phyloP scores from a whole-genome alignment of 2,797 vertebrate species.

The Octomys mimax region DNA sequence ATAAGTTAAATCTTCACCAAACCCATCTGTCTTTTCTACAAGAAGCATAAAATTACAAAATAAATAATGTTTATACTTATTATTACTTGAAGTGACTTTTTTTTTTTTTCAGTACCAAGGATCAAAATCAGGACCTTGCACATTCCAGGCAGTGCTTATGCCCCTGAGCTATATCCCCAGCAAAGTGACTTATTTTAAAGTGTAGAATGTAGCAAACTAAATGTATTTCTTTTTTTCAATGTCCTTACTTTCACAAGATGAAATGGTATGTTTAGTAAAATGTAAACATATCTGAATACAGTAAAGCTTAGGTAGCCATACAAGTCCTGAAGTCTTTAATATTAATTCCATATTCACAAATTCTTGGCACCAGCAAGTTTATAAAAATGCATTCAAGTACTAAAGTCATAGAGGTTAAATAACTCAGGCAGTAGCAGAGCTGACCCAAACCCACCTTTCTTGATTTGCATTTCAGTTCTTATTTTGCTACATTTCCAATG shows the following conservation, averaged over 20 bases:
- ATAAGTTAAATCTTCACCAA: slow-evolving; percentile 11
- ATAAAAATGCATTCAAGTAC: background rate
- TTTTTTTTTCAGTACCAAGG: too few relatives aligned
- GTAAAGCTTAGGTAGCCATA: background rate
- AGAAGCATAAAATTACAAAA: background rate
- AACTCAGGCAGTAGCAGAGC: background rate
- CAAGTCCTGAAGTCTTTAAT: background rate
- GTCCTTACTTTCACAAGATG: background rate
- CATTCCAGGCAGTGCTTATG: too few relatives aligned
- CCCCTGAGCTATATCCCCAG: too few relatives aligned
- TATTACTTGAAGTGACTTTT: background rate
- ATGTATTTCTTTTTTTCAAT: background rate
- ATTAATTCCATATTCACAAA: background rate
- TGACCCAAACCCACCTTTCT: background rate
- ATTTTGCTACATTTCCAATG: background rate
- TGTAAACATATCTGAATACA: background rate
- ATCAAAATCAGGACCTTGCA: too few relatives aligned
- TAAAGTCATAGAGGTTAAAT: background rate
- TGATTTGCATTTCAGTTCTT: background rate
- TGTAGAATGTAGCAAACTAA: slow-evolving; percentile 29
- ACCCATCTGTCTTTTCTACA: background rate
- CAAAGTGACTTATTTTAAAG: background rate
- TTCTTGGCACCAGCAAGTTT: background rate
- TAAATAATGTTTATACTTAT: slow-evolving; percentile 35
- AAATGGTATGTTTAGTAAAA: background rate